Evolutionary conservation across 1,140 invertebrate species (phyloP).

Genomic region (Aleiodes sp.): DNA sequence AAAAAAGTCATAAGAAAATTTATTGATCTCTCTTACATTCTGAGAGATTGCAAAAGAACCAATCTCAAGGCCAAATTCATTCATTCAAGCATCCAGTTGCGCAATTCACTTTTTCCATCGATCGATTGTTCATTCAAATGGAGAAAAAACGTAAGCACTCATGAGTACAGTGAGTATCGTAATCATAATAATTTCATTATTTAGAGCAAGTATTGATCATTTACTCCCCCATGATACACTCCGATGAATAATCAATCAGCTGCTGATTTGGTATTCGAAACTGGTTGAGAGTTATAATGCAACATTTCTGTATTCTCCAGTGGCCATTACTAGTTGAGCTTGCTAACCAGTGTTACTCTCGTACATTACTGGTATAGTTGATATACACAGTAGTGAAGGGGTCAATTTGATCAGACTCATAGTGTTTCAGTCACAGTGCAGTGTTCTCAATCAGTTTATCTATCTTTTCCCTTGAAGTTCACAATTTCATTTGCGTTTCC

Average conservation of each 20-base stretch:
- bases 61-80: too few species aligned
- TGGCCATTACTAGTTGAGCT: background rate
- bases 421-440: too few species aligned
- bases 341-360: background rate
- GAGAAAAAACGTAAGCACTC: background rate
- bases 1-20: too few species aligned
- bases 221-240: background rate
- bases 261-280: slow-evolving; percentile 11
- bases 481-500: too few species aligned
- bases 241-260: background rate
- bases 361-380: too few species aligned
- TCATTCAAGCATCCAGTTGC: too few species aligned
- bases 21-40: too few species aligned
- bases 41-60: too few species aligned
- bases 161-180: too few species aligned
- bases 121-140: background rate
- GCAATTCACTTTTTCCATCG: too few species aligned
- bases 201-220: background rate
- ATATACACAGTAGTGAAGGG: background rate
- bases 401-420: background rate
- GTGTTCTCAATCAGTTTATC: too few species aligned
- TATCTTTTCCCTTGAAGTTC: too few species aligned
- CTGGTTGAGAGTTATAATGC: background rate
- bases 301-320: background rate
- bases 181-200: background rate